phyloP scores from a whole-genome alignment of 1,140 invertebrate genomes.

The Lethocerus indicus region DNA sequence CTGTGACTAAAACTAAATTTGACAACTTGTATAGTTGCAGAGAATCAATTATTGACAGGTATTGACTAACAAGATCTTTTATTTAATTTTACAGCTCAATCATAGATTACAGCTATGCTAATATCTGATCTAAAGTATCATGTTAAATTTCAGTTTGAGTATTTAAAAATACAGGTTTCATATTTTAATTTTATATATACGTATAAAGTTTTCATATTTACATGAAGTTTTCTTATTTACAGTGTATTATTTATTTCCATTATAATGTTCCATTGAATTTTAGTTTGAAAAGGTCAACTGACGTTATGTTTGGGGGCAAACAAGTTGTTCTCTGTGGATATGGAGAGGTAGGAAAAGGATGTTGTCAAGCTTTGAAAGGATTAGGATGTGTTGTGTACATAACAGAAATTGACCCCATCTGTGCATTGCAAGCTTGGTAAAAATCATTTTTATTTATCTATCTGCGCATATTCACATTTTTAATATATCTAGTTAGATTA shows the following conservation, averaged over 20 bases:
- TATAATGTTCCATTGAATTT: background rate
- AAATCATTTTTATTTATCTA: constrained; percentile 14
- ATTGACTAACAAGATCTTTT: constrained; percentile 21
- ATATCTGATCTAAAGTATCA: no score
- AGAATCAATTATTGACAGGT: constrained; percentile 80
- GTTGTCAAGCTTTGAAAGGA: constrained; percentile 86
- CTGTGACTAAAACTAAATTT: constrained; percentile 98
- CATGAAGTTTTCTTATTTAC: constrained; percentile 17
- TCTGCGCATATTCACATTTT: background rate
- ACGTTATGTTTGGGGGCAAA: constrained; percentile 97
- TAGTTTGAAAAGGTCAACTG: constrained; percentile 87
- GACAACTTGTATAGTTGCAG: constrained; percentile 90
- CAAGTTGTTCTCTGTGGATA: constrained; percentile 94
- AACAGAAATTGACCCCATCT: constrained; percentile 97
- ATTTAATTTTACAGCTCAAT: no score
- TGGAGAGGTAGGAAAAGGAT: constrained; percentile 96
- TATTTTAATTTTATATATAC: no score
- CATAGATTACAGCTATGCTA: no score
- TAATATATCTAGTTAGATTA: background rate
- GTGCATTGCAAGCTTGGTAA: constrained; percentile 88
- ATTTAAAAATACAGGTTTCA: background rate
- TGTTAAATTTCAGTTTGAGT: no score
- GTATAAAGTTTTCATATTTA: background rate
- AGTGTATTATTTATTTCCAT: background rate
- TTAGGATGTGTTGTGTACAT: constrained; percentile 88